Evolutionary conservation across 2,797 vertebrate species (phyloP).

Genomic region (Characodon lateralis): DNA sequence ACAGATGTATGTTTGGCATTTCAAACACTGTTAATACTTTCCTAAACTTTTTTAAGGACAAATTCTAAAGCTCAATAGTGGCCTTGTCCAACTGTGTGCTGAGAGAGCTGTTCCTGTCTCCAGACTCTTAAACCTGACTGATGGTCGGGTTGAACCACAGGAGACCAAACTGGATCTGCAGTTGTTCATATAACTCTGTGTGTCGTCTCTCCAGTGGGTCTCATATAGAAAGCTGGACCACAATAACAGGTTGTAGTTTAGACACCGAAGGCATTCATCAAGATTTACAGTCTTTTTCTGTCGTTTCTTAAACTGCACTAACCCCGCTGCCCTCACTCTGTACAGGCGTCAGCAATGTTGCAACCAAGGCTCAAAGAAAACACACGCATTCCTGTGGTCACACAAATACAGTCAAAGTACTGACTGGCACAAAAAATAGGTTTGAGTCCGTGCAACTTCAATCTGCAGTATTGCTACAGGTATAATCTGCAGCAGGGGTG

Average conservation of each 20-base stretch:
- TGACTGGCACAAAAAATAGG: constrained; percentile 12
- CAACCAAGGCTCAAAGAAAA: constrained; percentile 10
- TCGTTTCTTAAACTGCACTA: constrained; percentile 38
- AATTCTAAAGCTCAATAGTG: constrained; percentile 49
- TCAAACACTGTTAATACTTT: constrained; percentile 8
- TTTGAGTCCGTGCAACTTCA: constrained; percentile 12
- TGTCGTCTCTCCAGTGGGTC: constrained; percentile 42
- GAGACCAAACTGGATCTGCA: constrained; percentile 51
- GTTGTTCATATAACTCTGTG: constrained; percentile 41
- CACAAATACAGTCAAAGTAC: constrained; percentile 40
- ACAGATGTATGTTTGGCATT: constrained; percentile 7
- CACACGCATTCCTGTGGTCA: constrained; percentile 49
- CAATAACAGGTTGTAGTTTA: constrained; percentile 71
- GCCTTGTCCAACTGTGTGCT: constrained; percentile 61
- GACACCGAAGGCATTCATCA: constrained; percentile 68
- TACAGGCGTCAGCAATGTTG: constrained; percentile 22
- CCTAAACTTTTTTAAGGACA: constrained; percentile 14
- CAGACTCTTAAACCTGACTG: constrained; percentile 65
- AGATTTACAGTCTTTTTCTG: constrained; percentile 45
- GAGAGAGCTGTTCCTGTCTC: constrained; percentile 48
- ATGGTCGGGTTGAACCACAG: constrained; percentile 60
- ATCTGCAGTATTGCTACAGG: constrained; percentile 12
- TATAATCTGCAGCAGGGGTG: not conserved
- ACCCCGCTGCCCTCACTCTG: constrained; percentile 33
- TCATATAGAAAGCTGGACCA: constrained; percentile 63